A percentile compares a stretch with the other conserved stretches of the same genome.
Conservation (phyloP, 2,113 vertebrate genomes). For the Henicopernis longicauda region DNA sequence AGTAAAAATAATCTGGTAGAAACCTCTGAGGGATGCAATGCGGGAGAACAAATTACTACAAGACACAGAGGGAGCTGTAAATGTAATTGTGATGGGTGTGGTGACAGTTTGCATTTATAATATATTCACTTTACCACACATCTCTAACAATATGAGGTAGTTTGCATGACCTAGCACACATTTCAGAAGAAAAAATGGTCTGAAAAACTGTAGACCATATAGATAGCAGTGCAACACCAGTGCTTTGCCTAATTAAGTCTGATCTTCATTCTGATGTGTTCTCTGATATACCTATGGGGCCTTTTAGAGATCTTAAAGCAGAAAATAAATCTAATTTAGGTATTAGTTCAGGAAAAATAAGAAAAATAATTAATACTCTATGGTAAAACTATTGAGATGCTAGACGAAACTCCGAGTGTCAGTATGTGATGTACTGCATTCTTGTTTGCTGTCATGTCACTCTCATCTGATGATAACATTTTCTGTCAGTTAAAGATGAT, state of each 20-base stretch:
- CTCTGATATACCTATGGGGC: neutral
- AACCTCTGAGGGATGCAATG: constrained; percentile 28
- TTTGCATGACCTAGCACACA: constrained; percentile 1
- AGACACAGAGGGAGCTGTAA: constrained; percentile 50
- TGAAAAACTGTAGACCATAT: neutral
- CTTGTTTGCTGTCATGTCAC: neutral
- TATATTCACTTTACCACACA: neutral
- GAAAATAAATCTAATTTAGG: constrained; percentile 16
- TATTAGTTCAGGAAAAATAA: neutral
- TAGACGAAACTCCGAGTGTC: neutral
- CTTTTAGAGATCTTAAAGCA: neutral
- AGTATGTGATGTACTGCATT: neutral
- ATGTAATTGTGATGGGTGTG: constrained; percentile 53
- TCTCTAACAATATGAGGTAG: neutral
- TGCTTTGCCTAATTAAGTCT: neutral
- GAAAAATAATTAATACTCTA: neutral
- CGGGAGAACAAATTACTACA: constrained; percentile 48
- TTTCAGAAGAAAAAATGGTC: neutral
- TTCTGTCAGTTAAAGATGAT: neutral
- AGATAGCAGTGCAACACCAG: neutral
- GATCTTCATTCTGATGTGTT: neutral
- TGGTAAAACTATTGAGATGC: neutral
- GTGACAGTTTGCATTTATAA: constrained; percentile 52
- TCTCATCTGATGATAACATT: neutral
- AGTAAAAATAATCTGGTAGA: constrained; percentile 55